Evolutionary conservation across 2,797 vertebrate species (phyloP).

Genomic region (Tenualosa ilisha): DNA sequence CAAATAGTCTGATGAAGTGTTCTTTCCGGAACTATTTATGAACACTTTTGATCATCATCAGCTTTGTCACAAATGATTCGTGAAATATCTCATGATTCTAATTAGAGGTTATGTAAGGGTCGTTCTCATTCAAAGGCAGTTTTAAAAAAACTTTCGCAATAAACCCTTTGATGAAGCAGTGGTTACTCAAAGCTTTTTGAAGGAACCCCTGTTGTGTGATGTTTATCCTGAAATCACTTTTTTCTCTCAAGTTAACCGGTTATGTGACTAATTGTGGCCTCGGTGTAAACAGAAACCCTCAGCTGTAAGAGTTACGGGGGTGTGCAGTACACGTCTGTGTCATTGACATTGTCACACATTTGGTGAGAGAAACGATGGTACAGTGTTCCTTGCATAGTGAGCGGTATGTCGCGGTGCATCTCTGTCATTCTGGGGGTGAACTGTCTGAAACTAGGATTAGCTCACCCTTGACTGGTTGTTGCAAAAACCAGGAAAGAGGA

Average conservation of each 20-base stretch:
- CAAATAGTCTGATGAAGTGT: neutral
- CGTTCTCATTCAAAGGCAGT: neutral
- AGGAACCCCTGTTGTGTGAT: neutral
- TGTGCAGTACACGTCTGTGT: neutral
- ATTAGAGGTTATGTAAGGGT: neutral
- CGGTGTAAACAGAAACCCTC: neutral
- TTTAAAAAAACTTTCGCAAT: neutral
- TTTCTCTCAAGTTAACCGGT: neutral
- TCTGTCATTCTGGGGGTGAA: neutral
- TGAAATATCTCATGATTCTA: neutral
- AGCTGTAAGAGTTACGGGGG: neutral
- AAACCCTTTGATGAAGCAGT: neutral
- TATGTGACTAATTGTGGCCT: neutral
- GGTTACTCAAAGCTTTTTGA: neutral
- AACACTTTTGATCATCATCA: neutral
- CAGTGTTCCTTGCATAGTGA: neutral
- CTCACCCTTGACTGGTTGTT: neutral
- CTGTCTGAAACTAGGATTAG: neutral
- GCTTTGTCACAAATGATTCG: neutral
- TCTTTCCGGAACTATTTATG: neutral
- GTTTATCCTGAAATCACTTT: constrained; percentile 3
- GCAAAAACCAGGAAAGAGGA: neutral
- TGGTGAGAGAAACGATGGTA: neutral
- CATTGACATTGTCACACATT: neutral
- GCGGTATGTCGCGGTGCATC: neutral